A percentile compares a stretch with the other conserved stretches of the same genome.
Conservation (phyloP, 2,888 invertebrate species). For the Lottia gigantea region DNA sequence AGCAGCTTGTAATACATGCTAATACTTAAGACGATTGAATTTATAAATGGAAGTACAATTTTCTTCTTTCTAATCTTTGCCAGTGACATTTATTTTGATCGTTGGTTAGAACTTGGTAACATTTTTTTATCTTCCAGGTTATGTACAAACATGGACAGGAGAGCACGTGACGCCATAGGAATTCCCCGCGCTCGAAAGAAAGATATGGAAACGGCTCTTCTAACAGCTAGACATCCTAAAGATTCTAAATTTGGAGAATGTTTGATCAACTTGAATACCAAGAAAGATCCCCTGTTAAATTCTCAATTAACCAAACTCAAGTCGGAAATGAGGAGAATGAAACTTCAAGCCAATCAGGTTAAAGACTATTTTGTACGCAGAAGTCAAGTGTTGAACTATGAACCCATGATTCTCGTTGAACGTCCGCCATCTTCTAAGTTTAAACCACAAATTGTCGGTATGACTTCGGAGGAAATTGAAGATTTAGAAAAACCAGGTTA, state of each 20-base stretch:
- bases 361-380: slow-evolving; percentile 38
- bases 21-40: too few species aligned
- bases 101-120: too few species aligned
- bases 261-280: slow-evolving; percentile 44
- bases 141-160: background rate
- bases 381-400: slow-evolving; percentile 48
- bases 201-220: slow-evolving; percentile 47
- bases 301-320: slow-evolving; percentile 39
- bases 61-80: too few species aligned
- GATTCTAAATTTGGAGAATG: slow-evolving; percentile 53
- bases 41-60: too few species aligned
- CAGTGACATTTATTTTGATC: too few species aligned
- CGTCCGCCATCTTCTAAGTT: slow-evolving; percentile 38
- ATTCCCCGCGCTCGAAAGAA: background rate
- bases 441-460: slow-evolving; percentile 16
- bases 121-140: too few species aligned
- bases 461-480: slow-evolving; percentile 18
- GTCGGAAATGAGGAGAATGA: slow-evolving; percentile 45
- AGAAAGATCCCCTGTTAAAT: slow-evolving; percentile 40
- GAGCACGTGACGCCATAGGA: background rate
- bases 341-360: slow-evolving; percentile 25
- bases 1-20: too few species aligned
- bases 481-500: slow-evolving; percentile 46
- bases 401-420: slow-evolving; percentile 58
- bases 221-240: slow-evolving; percentile 46